Evolutionary conservation across 2,113 vertebrate genomes (phyloP), one percentile per base, ranked within the genome.

Genomic region (Myocastor coypus): DNA sequence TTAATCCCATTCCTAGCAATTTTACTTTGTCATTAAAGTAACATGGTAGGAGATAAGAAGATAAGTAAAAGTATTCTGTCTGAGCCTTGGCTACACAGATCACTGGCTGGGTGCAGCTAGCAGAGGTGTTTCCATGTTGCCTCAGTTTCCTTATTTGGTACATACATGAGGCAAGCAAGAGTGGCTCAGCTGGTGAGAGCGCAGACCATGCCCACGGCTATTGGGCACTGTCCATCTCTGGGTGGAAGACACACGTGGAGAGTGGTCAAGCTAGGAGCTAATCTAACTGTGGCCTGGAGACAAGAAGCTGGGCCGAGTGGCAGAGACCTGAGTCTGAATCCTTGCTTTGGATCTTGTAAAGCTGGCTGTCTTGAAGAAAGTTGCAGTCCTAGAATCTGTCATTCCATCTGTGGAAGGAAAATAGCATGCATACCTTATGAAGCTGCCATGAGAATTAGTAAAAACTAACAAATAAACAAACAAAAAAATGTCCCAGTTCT

Each of bases 181-280:
- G 24, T 32, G 52, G 24, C 42, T 71, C 40, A 22, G 32, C 3
- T 75, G 32, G 6, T 66, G 20, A 3, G 0, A 13, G 24, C 6
- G 2, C 3, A 16, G 63, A 42, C 0, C 0, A 42, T 10, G 0
- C 28, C 28, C 42, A 50, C 2, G 17, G 32, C 3, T 3, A 1
- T 50, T 34, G 77, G 50, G 77, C 50, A n/a, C 32, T 34, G 30
- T 80, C 28, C 9, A n/a, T 40, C 26, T 77, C 77, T 64, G 17
- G 2, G 42, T 78, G 42, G 75, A 92, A 59, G 66, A 59, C 17
- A 66, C 37, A 75, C 10, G 22, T 1, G 6, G 1, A 37, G 50
- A 26, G 19, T 0, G 7, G 13, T 28, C 63, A 63, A 20, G 7
- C 34, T 32, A 63, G 68, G 42, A 50, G 50, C 20, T 63, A 40